A percentile compares a stretch with the other conserved stretches of the same genome.
Conservation (phyloP, 1,140 invertebrate genomes). For the Brachionus asplanchnoidis region DNA sequence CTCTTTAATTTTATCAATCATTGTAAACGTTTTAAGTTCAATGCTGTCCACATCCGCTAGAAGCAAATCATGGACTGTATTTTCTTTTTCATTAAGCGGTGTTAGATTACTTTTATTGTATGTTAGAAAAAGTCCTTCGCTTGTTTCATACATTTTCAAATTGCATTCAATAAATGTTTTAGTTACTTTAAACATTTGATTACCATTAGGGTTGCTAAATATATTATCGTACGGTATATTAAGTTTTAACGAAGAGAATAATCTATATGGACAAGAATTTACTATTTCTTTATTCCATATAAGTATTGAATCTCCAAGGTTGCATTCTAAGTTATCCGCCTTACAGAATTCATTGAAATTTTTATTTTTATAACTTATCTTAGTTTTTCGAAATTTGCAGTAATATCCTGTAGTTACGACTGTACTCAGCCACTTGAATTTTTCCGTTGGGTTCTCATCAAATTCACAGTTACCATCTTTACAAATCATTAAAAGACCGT, state of each 20-base stretch:
- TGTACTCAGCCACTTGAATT: not conserved
- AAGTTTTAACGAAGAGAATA: not conserved
- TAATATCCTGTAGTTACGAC: not conserved
- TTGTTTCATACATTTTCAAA: not conserved
- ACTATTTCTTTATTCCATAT: not conserved
- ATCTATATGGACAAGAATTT: not conserved
- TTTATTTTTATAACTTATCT: not conserved
- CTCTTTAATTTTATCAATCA: no score
- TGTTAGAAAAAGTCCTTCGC: no score
- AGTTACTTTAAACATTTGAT: not conserved
- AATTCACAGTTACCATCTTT: not conserved
- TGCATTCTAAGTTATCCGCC: not conserved
- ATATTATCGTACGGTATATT: not conserved
- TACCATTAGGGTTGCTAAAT: not conserved
- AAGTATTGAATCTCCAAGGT: not conserved
- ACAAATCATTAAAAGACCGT: not conserved
- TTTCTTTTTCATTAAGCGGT: no score
- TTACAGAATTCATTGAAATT: not conserved
- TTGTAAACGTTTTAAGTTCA: no score
- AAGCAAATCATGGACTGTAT: no score
- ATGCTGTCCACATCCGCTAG: no score
- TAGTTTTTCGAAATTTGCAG: not conserved
- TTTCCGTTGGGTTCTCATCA: not conserved
- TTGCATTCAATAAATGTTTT: not conserved
- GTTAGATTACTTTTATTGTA: no score